Evolutionary conservation across 2,113 vertebrate species (phyloP).

Genomic region (Gadus chalcogrammus): DNA sequence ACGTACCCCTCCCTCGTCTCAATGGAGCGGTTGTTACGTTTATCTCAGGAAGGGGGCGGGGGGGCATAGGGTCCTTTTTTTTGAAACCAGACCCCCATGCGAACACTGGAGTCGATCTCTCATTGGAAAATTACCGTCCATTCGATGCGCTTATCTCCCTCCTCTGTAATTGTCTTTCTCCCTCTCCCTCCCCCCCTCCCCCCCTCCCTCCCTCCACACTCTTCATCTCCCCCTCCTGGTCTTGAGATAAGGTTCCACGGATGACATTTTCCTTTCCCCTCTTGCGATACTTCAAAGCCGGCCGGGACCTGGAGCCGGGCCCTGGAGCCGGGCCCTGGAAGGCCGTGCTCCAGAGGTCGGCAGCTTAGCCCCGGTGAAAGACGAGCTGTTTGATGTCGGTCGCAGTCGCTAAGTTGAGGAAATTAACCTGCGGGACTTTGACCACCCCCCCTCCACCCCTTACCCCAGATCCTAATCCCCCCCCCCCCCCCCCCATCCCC

Average conservation of each 20-base stretch:
- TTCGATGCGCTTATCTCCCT: constrained; percentile 58
- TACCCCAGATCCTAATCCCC: constrained; percentile 42
- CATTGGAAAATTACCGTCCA: constrained; percentile 47
- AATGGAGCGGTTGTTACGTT: not conserved
- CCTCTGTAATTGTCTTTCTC: constrained; percentile 23
- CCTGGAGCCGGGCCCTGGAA: constrained; percentile 40
- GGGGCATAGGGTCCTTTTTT: constrained; percentile 2
- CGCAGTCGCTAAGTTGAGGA: constrained; percentile 62
- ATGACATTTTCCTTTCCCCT: constrained; percentile 47
- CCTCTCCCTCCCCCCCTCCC: not conserved
- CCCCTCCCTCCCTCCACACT: not conserved
- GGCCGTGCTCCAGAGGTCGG: constrained; percentile 38
- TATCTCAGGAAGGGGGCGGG: constrained; percentile 3
- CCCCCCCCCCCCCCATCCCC: constrained; percentile 35
- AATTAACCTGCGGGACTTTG: constrained; percentile 57
- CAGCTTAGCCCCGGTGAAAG: constrained; percentile 57
- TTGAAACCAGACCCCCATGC: not conserved
- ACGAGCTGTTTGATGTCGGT: constrained; percentile 60
- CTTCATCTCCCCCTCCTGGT: not conserved
- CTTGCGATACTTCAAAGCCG: constrained; percentile 50
- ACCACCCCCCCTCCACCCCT: constrained; percentile 23
- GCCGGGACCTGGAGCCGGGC: constrained; percentile 40
- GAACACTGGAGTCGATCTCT: constrained; percentile 31
- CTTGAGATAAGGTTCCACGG: constrained; percentile 32
- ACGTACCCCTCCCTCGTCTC: not conserved